Conservation (phyloP, 2,888 invertebrate genomes). For the Drosophila falleni region DNA sequence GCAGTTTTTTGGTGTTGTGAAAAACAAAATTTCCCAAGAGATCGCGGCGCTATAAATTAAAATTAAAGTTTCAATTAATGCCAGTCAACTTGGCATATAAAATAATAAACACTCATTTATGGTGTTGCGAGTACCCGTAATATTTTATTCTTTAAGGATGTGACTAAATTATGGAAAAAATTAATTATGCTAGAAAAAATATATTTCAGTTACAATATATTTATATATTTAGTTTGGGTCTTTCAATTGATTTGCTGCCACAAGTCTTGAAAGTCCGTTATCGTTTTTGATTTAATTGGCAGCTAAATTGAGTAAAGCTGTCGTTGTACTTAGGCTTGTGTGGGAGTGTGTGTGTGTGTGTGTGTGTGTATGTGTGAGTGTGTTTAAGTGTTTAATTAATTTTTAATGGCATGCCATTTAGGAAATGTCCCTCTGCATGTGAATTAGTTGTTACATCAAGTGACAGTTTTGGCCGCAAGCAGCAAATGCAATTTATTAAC, state of each 20-base stretch:
- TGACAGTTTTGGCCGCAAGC: conserved; percentile 34
- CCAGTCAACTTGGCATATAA: not conserved
- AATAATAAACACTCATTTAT: not conserved
- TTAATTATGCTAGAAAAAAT: no score
- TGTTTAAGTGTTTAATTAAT: conserved; percentile 56
- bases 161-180: no score
- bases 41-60: conserved; percentile 3
- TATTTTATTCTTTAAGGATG: conserved; percentile 2
- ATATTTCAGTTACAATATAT: no score
- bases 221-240: no score
- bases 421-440: conserved; percentile 26
- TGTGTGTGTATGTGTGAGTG: conserved; percentile 16
- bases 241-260: conserved; percentile 33
- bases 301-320: conserved; percentile 17
- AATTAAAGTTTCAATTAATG: conserved; percentile 28
- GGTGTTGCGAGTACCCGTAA: not conserved
- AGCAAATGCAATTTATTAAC: conserved; percentile 47
- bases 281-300: conserved; percentile 24
- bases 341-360: conserved; percentile 19
- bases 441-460: conserved; percentile 60
- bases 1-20: not conserved
- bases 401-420: conserved; percentile 63
- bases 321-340: not conserved
- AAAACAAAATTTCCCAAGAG: conserved; percentile 8
- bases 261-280: conserved; percentile 8